Base-by-base conservation (phyloP, 2,888 invertebrate genomes). In the Lasioglossum morio region DNA sequence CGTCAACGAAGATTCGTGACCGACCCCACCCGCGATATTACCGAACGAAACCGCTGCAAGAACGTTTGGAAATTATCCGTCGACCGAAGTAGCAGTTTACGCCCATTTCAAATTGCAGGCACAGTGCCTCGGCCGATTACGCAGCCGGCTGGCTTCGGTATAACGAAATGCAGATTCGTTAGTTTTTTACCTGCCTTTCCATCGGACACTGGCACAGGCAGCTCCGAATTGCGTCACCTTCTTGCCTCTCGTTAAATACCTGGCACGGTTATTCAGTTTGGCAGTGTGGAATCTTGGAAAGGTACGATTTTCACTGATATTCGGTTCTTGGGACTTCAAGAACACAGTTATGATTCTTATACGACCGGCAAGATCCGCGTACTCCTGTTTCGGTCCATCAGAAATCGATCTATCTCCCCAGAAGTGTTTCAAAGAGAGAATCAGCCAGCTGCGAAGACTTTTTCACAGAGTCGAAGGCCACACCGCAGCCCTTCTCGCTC, bases 51-150 rank as follows among this genome's bases (percentile, higher is more conserved):
- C 92, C 88, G 93, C 93, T 93, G 92, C 93, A 91, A 63, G 27
- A 30, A 86, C 89, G 91, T 88, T 92, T 89, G 90, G 86, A 91
- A 91, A 91, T 92, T 91, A 91, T 92, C 87, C 89, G 85, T 37
- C 86, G 85, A 70, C 86, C 77, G 86, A 88, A 89, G 90, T 90
- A 92, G 90, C 91, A 87, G 91, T 91, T 91, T 91, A 92, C 92
- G 92, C 92, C 92, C 93, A 93, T 93, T 88, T 93, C 90, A 94
- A 94, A 94, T 94, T 94, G 91, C 93, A 91, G 93, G 90, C 91
- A 93, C 92, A 69, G 81, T 72, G 72, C n/a, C 76, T 72, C 72
- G 37, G 57, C 37, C 69, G 88, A 89, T 91, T 91, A 89, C 90
- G 91, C 85, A 87, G 87, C 81, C 84, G 79, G 19, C 76, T 83